phyloP scores from a whole-genome alignment of 2,888 invertebrate genomes.

The Tenthredo amoena region DNA sequence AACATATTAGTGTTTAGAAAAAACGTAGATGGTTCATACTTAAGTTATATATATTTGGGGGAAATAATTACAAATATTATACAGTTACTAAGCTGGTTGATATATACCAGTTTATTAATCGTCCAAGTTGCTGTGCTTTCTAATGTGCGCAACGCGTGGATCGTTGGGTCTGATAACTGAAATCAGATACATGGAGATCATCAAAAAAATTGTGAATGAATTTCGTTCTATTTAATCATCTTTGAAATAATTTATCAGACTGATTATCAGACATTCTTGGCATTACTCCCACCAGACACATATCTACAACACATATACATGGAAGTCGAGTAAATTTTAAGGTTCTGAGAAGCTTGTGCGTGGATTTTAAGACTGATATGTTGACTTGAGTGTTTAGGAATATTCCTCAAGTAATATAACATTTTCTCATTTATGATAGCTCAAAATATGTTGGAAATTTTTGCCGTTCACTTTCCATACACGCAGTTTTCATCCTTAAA shows the following conservation, averaged over 20 bases:
- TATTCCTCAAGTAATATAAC: neutral
- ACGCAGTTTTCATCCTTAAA: neutral
- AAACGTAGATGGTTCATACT: neutral
- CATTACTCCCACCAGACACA: neutral
- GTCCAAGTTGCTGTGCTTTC: constrained; percentile 29
- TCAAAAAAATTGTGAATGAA: neutral
- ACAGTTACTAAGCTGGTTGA: constrained; percentile 26
- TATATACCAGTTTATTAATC: constrained; percentile 26
- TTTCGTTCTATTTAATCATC: neutral
- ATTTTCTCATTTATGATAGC: neutral
- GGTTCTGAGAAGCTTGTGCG: neutral
- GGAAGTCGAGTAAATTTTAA: neutral
- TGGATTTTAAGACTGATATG: neutral
- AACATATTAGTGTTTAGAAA: neutral
- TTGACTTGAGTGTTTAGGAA: neutral
- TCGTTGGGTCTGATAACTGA: constrained; percentile 67
- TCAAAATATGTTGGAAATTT: neutral
- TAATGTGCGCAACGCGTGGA: constrained; percentile 60
- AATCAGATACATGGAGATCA: constrained; percentile 45
- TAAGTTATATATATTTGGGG: constrained; percentile 17
- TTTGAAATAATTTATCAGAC: neutral
- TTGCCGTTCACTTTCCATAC: neutral
- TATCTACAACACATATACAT: neutral
- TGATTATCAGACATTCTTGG: neutral
- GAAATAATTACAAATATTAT: constrained; percentile 40